Evolutionary conservation across 2,888 invertebrate genomes (phyloP).

Genomic region (Andrena haemorrhoa): DNA sequence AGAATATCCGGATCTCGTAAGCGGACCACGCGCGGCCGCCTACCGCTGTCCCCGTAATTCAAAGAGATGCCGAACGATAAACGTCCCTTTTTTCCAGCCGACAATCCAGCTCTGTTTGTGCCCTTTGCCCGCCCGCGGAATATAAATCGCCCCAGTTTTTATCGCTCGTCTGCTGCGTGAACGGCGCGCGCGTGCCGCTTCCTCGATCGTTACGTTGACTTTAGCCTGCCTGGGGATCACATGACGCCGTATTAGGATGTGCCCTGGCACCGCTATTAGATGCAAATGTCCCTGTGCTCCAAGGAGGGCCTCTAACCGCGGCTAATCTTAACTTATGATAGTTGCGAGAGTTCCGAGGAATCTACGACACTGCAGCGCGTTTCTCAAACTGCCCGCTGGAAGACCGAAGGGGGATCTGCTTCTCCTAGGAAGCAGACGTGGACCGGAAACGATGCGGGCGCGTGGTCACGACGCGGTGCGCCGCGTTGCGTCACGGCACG

Average conservation of each 20-base stretch:
- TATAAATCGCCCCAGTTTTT: constrained; percentile 34
- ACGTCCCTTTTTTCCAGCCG: constrained; percentile 40
- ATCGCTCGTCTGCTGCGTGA: constrained; percentile 3
- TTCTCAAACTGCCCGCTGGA: too few species aligned
- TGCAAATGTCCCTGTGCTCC: too few species aligned
- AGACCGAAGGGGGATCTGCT: neutral
- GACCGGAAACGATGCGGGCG: neutral
- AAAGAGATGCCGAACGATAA: constrained; percentile 62
- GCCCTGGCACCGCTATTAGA: too few species aligned
- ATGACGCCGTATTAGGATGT: too few species aligned
- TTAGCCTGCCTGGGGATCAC: neutral
- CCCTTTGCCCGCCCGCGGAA: constrained; percentile 25
- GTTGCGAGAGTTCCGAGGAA: too few species aligned
- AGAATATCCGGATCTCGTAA: constrained; percentile 54
- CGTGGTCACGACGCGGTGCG: constrained; percentile 12
- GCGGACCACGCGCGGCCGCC: constrained; percentile 26
- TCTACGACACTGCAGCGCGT: too few species aligned
- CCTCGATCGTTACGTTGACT: neutral
- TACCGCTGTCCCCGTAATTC: constrained; percentile 45
- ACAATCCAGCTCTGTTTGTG: constrained; percentile 4
- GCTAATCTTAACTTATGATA: too few species aligned
- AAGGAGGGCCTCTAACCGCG: too few species aligned
- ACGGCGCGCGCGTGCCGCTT: neutral
- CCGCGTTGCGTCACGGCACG: constrained; percentile 38
- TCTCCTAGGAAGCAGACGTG: neutral